phyloP scores from a whole-genome alignment of 2,888 invertebrate species.

The Drosophila peninsularis region DNA sequence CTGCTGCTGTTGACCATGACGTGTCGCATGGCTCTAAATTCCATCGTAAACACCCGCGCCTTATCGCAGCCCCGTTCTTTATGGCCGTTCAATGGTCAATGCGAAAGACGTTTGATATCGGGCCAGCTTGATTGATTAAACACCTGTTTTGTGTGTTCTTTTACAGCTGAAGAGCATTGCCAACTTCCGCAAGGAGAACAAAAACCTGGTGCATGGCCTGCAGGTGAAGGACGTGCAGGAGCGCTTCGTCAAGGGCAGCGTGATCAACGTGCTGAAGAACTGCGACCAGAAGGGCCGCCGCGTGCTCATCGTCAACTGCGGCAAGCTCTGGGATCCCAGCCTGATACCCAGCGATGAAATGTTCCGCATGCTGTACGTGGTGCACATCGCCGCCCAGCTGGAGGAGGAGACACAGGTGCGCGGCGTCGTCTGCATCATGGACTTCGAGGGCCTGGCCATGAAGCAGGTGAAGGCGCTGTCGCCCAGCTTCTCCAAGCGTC shows the following conservation, averaged over 20 bases:
- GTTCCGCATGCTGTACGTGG: slow-evolving; percentile 91
- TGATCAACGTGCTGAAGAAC: slow-evolving; percentile 91
- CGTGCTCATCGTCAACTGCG: slow-evolving; percentile 90
- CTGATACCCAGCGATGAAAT: slow-evolving; percentile 90
- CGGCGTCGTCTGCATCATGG: slow-evolving; percentile 93
- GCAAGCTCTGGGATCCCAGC: slow-evolving; percentile 91
- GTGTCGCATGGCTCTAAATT: slow-evolving; percentile 28
- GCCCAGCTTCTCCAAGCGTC: slow-evolving; percentile 90
- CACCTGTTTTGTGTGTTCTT: background rate
- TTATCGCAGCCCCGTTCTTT: slow-evolving; percentile 52
- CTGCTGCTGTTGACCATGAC: slow-evolving; percentile 36
- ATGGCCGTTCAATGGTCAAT: slow-evolving; percentile 58
- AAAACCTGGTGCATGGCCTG: slow-evolving; percentile 87
- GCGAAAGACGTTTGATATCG: slow-evolving; percentile 15
- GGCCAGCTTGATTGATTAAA: slow-evolving; percentile 2
- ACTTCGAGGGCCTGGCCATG: slow-evolving; percentile 91
- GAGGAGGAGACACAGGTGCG: slow-evolving; percentile 92
- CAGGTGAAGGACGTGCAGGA: slow-evolving; percentile 89
- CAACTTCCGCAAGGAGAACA: slow-evolving; percentile 90
- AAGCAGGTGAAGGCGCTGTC: slow-evolving; percentile 89
- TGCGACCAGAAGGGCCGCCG: slow-evolving; percentile 91
- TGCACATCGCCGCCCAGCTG: slow-evolving; percentile 91
- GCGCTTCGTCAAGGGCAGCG: slow-evolving; percentile 89
- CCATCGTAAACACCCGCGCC: slow-evolving; percentile 24
- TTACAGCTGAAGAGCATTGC: slow-evolving; percentile 90